phyloP scores from a whole-genome alignment of 2,888 invertebrate species.

The Acrobasis repandana region DNA sequence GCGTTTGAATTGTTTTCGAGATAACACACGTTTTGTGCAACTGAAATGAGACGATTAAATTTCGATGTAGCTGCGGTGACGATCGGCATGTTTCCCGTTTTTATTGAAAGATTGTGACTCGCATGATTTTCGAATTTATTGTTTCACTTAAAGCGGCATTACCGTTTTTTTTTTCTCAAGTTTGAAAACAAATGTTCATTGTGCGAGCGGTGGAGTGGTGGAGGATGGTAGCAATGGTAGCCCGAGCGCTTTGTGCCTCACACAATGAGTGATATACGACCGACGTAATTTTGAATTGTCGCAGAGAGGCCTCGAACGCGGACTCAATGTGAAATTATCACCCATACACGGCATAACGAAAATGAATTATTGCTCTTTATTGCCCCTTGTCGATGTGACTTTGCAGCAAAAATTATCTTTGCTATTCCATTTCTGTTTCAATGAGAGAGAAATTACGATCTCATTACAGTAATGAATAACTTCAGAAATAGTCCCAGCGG shows the following conservation, averaged over 20 bases:
- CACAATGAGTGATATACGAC: conserved; percentile 82
- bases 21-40: conserved; percentile 66
- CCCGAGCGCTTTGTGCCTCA: conserved; percentile 71
- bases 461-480: conserved; percentile 45
- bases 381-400: conserved; percentile 53
- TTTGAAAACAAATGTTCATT: conserved; percentile 78
- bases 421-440: conserved; percentile 47
- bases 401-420: conserved; percentile 54
- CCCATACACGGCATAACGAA: conserved; percentile 80
- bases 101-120: conserved; percentile 47
- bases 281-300: conserved; percentile 78
- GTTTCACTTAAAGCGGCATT: conserved; percentile 70
- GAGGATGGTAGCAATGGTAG: conserved; percentile 72
- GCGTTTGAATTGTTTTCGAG: conserved; percentile 76
- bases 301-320: conserved; percentile 58
- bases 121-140: conserved; percentile 53
- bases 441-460: conserved; percentile 39
- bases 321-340: conserved; percentile 78
- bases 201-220: conserved; percentile 65
- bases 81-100: conserved; percentile 45
- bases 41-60: conserved; percentile 57
- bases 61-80: conserved; percentile 41
- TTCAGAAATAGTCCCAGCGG: conserved; percentile 35
- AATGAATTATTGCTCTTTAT: conserved; percentile 80
- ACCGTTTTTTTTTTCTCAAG: conserved; percentile 68